Evolutionary conservation across 2,113 vertebrate species (phyloP).

Genomic region (Aythya baeri): DNA sequence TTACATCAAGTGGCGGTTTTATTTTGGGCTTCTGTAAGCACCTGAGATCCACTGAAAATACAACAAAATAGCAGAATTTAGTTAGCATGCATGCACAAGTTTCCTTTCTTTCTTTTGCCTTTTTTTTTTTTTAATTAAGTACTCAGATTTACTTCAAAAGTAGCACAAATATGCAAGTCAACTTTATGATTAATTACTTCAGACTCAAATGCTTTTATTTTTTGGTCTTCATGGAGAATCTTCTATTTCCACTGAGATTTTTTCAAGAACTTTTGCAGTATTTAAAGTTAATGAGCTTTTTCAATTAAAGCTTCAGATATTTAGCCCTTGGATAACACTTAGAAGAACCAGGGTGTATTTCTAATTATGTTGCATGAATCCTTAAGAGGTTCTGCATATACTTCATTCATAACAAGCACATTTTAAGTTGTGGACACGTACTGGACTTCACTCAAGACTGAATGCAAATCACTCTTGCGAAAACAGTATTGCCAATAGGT

Average conservation of each 20-base stretch:
- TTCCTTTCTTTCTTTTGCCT: not conserved
- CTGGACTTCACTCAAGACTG: constrained; percentile 29
- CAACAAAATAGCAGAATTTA: constrained; percentile 15
- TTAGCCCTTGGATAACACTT: constrained; percentile 78
- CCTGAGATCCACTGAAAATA: not conserved
- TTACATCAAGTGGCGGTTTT: not conserved
- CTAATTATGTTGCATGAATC: constrained; percentile 74
- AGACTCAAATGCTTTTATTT: constrained; percentile 60
- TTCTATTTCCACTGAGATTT: constrained; percentile 69
- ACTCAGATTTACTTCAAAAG: constrained; percentile 35
- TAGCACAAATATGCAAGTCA: constrained; percentile 56
- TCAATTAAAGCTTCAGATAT: constrained; percentile 77
- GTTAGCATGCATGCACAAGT: constrained; percentile 14
- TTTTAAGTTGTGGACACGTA: constrained; percentile 45
- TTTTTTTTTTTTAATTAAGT: constrained; percentile 40
- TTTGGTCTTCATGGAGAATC: constrained; percentile 61
- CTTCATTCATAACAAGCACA: constrained; percentile 59
- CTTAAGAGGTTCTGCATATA: constrained; percentile 59
- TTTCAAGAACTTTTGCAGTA: constrained; percentile 64
- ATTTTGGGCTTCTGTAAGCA: not conserved
- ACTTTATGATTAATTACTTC: constrained; percentile 67
- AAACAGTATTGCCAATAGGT: constrained; percentile 7
- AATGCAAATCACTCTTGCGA: constrained; percentile 52
- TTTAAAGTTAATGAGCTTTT: constrained; percentile 81
- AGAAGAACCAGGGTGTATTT: constrained; percentile 70